These are phyloP conservation scores for Lasaia peninsularis DNA, from an alignment of 1,140 invertebrate species.

Conservation along the genomic window DNA sequence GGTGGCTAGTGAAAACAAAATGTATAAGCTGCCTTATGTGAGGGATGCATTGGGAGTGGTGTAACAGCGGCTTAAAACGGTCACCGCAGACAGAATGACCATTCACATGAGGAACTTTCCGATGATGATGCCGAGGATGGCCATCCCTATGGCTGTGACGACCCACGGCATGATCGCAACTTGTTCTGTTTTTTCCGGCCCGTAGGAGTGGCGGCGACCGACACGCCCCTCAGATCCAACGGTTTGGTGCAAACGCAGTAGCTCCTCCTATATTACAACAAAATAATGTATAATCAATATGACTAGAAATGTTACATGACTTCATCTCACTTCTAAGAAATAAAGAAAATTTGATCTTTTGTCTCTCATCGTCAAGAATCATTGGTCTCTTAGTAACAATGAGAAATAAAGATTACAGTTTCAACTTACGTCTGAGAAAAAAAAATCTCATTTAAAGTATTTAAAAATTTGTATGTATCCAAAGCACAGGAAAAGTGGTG, in stretches of 20 bases:
- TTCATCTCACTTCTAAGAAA: too few species aligned
- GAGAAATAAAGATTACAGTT: too few species aligned
- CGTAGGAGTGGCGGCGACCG: conserved; percentile 61
- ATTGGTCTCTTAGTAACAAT: too few species aligned
- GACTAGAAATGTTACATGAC: not conserved
- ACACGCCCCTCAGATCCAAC: conserved; percentile 47
- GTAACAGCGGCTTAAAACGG: conserved; percentile 42
- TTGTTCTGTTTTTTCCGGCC: conserved; percentile 65
- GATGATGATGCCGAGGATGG: conserved; percentile 77
- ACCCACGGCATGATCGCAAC: conserved; percentile 74
- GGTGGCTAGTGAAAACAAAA: conserved; percentile 28
- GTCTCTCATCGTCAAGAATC: too few species aligned
- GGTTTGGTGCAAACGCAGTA: conserved; percentile 73
- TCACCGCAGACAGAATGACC: conserved; percentile 33
- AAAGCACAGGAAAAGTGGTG: too few species aligned
- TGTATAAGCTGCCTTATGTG: conserved; percentile 82
- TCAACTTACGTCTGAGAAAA: too few species aligned
- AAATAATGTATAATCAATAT: not conserved
- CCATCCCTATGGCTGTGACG: conserved; percentile 74
- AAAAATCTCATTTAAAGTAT: too few species aligned
- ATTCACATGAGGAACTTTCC: conserved; percentile 80
- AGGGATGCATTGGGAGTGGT: conserved; percentile 72
- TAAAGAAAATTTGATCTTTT: too few species aligned
- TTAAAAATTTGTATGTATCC: too few species aligned
- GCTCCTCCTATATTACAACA: conserved; percentile 71